Evolutionary conservation across 1,140 invertebrate genomes (phyloP), one percentile per base, ranked within the genome.

Genomic region (Hylaeus anthracinus): DNA sequence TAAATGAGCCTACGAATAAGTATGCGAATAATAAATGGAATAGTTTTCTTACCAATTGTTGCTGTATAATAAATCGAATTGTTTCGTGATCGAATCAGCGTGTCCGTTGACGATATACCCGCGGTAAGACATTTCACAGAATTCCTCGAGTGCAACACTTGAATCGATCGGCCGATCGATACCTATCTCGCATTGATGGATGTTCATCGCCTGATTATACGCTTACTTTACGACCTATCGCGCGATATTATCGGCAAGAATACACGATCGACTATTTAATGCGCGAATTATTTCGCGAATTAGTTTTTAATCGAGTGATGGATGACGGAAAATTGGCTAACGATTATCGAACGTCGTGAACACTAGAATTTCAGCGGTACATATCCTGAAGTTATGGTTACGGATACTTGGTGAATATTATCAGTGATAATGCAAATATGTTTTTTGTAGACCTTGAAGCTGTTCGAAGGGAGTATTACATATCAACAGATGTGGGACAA

Each of bases 201-300:
- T 61, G 71, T 37, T 72, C 71, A 63, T 72, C 71, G 58, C 26
- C 9, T 72, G 58, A 72, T 72, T 72, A 72, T 61, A 72, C 58
- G 71, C 26, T 71, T 53, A 41, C 69, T 51, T 63, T 43, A 51
- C 71, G 43, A 48, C 14, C n/a, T 61, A 51, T 61, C 58, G 26
- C 9, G 5, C 58, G 3, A 43, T 45, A 39, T 61, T 63, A 72
- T 63, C 58, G 37, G 48, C 3, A 15, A 14, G 26, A 72, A 12
- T 45, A 39, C 10, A 14, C 43, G 12, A 55, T 15, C 5, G n/a
- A 71, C 51, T 48, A 14, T 39, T 39, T 37, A 43, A 63, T 41
- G 39, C 45, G 45, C 15, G 26, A 26, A 26, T 26, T 26, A 26
- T 61, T 72, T 51, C 12, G 8, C 45, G 26, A 39, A 39, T 48